Evolutionary conservation across 2,888 invertebrate genomes (phyloP).

Genomic region (Altica lythri): DNA sequence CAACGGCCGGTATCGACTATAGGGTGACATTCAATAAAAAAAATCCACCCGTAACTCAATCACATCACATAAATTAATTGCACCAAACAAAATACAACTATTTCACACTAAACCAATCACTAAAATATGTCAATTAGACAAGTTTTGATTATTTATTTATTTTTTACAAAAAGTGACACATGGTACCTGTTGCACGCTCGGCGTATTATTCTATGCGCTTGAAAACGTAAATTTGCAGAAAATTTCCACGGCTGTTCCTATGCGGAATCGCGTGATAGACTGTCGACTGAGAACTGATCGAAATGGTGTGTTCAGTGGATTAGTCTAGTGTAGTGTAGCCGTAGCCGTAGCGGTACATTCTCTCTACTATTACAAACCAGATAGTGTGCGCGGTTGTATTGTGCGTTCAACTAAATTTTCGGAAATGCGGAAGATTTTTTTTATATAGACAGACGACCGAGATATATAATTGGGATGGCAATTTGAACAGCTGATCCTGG

Average conservation of each 20-base stretch:
- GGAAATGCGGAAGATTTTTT: neutral
- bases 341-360: conserved; percentile 28
- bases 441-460: too few relatives aligned
- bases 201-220: conserved; percentile 4
- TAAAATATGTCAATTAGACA: neutral
- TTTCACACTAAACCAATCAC: neutral
- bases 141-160: too few relatives aligned
- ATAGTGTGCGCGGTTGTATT: conserved; percentile 3
- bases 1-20: conserved; percentile 57
- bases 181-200: conserved; percentile 39
- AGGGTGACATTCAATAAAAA: conserved; percentile 54
- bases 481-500: neutral
- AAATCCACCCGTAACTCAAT: conserved; percentile 20
- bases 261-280: conserved; percentile 18
- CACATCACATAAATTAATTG: conserved; percentile 26
- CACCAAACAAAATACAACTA: conserved; percentile 1
- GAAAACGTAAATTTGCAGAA: conserved; percentile 17
- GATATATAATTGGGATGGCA: too few relatives aligned
- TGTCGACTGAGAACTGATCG: neutral
- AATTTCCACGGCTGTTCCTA: conserved; percentile 20
- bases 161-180: conserved; percentile 14
- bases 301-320: conserved; percentile 16
- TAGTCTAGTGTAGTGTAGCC: too few relatives aligned
- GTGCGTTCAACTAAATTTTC: neutral
- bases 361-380: conserved; percentile 10